Conservation (phyloP, 2,113 vertebrate species). For the Ptilonorhynchus violaceus region DNA sequence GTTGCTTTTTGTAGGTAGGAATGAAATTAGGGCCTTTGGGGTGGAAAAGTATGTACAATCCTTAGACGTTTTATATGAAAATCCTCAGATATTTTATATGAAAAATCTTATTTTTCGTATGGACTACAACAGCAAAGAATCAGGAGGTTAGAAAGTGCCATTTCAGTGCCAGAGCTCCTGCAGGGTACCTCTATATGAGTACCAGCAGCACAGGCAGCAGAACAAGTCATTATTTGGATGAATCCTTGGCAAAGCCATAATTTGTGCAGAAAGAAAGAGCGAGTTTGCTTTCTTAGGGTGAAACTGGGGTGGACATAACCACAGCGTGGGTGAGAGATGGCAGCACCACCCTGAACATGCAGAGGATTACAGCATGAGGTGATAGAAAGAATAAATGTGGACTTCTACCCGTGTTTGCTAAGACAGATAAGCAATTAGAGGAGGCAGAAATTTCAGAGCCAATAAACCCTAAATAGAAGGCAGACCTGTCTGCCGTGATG, state of each 20-base stretch:
- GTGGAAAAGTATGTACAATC: neutral
- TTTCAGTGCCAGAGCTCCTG: neutral
- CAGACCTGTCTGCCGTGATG: neutral
- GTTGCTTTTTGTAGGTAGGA: neutral
- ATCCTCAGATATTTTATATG: neutral
- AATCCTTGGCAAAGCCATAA: neutral
- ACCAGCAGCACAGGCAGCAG: neutral
- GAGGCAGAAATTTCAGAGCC: neutral
- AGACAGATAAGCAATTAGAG: neutral
- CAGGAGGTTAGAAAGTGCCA: neutral
- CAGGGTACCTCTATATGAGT: too few species aligned
- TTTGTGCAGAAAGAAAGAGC: neutral
- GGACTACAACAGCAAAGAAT: neutral
- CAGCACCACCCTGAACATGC: neutral
- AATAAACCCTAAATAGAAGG: neutral
- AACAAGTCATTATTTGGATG: neutral
- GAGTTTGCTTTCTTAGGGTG: neutral
- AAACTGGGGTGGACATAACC: neutral
- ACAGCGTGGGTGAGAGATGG: neutral
- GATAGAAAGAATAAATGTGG: neutral
- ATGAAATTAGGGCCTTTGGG: neutral
- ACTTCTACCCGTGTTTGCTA: neutral
- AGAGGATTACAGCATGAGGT: neutral
- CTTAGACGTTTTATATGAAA: neutral
- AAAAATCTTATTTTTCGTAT: neutral